phyloP scores from a whole-genome alignment of 2,113 vertebrate genomes.

The Cricetomys ansorgei region DNA sequence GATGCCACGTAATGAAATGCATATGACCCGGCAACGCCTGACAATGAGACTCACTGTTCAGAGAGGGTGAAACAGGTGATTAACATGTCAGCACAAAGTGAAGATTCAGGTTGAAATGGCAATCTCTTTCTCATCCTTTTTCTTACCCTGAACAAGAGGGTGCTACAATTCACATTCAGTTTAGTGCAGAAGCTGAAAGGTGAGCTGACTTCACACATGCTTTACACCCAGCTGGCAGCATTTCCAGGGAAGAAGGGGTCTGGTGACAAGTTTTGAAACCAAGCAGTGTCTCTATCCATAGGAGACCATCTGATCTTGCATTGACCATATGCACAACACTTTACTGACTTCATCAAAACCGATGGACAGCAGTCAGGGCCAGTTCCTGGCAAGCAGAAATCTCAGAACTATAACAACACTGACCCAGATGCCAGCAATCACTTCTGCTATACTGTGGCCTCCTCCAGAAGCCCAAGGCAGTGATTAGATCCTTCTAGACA shows the following conservation, averaged over 20 bases:
- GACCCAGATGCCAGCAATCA: background rate
- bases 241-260: background rate
- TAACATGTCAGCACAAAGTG: slow-evolving; percentile 80
- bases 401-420: background rate
- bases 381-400: background rate
- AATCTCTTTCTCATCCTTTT: slow-evolving; percentile 68
- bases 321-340: background rate
- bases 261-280: background rate
- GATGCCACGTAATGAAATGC: slow-evolving; percentile 66
- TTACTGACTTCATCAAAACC: background rate
- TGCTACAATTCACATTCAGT: slow-evolving; percentile 54
- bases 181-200: slow-evolving; percentile 49
- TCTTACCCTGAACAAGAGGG: slow-evolving; percentile 65
- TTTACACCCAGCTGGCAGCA: background rate
- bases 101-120: slow-evolving; percentile 71
- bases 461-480: background rate
- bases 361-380: background rate
- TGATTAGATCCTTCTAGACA: background rate
- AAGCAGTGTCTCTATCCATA: background rate
- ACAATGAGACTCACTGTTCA: slow-evolving; percentile 76
- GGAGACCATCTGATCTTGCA: background rate
- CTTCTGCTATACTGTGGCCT: background rate
- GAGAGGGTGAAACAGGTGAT: slow-evolving; percentile 70
- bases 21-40: slow-evolving; percentile 63
- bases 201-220: background rate